Evolutionary conservation across 2,888 invertebrate genomes (phyloP), one percentile per base, ranked within the genome.

Genomic region (Oegoconia quadripuncta): DNA sequence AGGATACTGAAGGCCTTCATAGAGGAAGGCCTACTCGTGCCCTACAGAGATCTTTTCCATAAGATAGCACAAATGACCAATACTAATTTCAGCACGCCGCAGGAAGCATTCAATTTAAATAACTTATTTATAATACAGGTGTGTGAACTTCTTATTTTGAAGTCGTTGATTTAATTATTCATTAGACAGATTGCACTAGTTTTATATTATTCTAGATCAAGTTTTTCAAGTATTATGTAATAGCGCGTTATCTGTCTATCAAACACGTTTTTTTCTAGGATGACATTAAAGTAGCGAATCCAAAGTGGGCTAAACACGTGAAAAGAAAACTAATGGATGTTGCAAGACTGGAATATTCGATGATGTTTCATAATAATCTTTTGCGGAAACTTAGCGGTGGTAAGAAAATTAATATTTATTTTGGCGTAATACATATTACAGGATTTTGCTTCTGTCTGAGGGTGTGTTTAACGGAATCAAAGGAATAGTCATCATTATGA

Each of bases 321-420:
- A 72, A 88, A 37, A 87, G 89, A 63, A 78, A 78, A 72, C 66
- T 90, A n/a, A 74, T 75, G 65, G 83, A 89, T 22, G 70, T 86
- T 3, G 88, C 88, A 0, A 64, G 80, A 41, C 48, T 90, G 42
- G 88, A 90, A 46, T 90, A 90, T 45, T 81, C 88, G 6, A 83
- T 89, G 69, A 87, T 88, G 74, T 89, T 84, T 52, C 86, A 87
- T 43, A 88, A 84, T 47, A 80, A 74, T 33, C 59, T 76, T 28
- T 65, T 88, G 38, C 73, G 77, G 50, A 86, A 76, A 64, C 75
- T 90, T 0, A 90, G 89, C 41, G 90, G 90, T 28, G 90, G 90
- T 83, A 64, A 70, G 62, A 26, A n/a, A 14, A 16, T 17, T 12
- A 12, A 34, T 32, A 18, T 18, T 36, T 28, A 31, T 7, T 20